phyloP scores from a whole-genome alignment of 2,797 vertebrate species.

The Apogon hyalosoma region DNA sequence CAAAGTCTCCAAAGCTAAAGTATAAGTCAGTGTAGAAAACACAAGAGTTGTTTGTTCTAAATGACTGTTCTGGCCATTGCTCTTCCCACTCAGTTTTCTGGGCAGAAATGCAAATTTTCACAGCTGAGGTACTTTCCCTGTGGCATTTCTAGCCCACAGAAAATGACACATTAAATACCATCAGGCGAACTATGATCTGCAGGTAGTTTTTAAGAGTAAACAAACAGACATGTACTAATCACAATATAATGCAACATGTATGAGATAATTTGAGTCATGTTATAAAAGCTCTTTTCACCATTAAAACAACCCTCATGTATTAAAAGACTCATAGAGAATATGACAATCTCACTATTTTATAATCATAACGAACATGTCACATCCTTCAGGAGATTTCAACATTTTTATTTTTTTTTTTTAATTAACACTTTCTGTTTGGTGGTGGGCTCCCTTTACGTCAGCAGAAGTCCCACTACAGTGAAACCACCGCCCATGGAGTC shows the following conservation, averaged over 20 bases:
- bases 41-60: too few species aligned
- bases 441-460: conserved; percentile 14
- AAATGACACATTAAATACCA: conserved; percentile 29
- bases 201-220: neutral
- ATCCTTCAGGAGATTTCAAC: neutral
- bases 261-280: neutral
- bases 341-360: too few species aligned
- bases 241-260: neutral
- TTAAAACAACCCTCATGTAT: too few species aligned
- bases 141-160: neutral
- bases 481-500: conserved; percentile 39
- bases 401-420: too few species aligned
- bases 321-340: too few species aligned
- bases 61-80: conserved; percentile 9
- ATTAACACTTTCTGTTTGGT: too few species aligned
- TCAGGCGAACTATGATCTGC: neutral
- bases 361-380: too few species aligned
- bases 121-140: conserved; percentile 65
- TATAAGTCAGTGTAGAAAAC: too few species aligned
- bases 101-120: conserved; percentile 58
- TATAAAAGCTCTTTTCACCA: neutral
- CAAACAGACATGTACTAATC: neutral
- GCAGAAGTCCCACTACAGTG: conserved; percentile 37
- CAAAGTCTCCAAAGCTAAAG: too few species aligned
- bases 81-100: conserved; percentile 47